Percentiles rank a stretch among this genome's conserved stretches.
phyloP scores from a whole-genome alignment of 1,140 invertebrate genomes.

The Hylaeus volcanicus region DNA sequence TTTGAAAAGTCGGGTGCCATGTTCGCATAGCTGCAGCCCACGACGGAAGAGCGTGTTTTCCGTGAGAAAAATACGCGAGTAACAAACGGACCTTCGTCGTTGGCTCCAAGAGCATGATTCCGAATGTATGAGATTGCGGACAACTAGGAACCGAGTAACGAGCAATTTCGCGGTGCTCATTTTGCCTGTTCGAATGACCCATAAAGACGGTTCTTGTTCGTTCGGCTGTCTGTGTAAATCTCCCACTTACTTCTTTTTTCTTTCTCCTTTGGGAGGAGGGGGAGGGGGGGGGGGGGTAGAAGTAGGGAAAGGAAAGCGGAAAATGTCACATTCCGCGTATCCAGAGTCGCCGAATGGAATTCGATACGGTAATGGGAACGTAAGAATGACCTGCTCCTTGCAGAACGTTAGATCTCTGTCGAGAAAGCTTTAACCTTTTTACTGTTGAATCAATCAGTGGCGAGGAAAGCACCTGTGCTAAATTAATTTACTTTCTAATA shows the following conservation, averaged over 20 bases:
- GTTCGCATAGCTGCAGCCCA: too few relatives aligned
- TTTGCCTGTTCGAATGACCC: conserved; percentile 24
- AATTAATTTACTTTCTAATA: too few relatives aligned
- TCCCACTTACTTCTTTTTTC: too few relatives aligned
- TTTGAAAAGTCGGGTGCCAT: too few relatives aligned
- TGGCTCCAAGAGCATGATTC: conserved; percentile 8
- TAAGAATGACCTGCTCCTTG: not conserved
- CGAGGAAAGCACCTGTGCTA: too few relatives aligned
- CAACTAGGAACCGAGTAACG: conserved; percentile 18
- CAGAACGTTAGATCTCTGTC: too few relatives aligned
- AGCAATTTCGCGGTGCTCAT: conserved; percentile 35
- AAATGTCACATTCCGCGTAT: not conserved
- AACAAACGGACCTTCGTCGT: conserved; percentile 8
- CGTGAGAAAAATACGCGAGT: not conserved
- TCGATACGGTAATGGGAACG: too few relatives aligned
- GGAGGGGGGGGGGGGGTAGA: too few relatives aligned
- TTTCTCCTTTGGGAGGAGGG: too few relatives aligned
- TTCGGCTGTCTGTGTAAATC: not conserved
- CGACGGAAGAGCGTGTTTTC: not conserved
- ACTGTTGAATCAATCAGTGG: too few relatives aligned
- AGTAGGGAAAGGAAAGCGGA: not conserved
- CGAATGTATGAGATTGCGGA: not conserved
- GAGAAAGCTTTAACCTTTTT: too few relatives aligned
- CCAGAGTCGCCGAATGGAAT: not conserved
- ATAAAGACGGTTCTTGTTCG: conserved; percentile 2